phyloP scores from a whole-genome alignment of 2,888 invertebrate species.

The Linnaemya tessellans region DNA sequence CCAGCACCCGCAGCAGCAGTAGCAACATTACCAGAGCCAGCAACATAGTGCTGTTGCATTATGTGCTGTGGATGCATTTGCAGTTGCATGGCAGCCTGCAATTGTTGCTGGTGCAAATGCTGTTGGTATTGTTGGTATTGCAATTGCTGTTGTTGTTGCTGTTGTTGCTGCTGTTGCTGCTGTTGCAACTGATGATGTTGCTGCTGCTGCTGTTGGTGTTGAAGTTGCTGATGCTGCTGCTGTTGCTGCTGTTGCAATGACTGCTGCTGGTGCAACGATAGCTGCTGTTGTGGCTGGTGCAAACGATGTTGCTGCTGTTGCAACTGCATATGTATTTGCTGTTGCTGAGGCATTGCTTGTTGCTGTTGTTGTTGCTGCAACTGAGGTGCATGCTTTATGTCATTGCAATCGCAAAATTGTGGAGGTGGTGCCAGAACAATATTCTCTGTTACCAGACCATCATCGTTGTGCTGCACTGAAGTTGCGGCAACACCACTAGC shows the following conservation, averaged over 20 bases:
- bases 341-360: constrained; percentile 74
- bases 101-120: constrained; percentile 75
- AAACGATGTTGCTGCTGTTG: constrained; percentile 75
- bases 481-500: constrained; percentile 77
- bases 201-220: constrained; percentile 75
- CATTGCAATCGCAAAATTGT: constrained; percentile 92
- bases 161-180: constrained; percentile 75
- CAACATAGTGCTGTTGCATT: constrained; percentile 76
- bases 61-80: constrained; percentile 70
- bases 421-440: constrained; percentile 93
- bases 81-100: constrained; percentile 64
- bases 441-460: constrained; percentile 83
- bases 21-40: constrained; percentile 73
- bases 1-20: constrained; percentile 76
- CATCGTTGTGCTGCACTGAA: constrained; percentile 72
- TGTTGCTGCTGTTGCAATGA: constrained; percentile 75
- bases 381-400: constrained; percentile 83
- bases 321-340: constrained; percentile 65
- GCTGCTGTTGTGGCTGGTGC: constrained; percentile 74
- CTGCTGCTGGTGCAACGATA: constrained; percentile 75
- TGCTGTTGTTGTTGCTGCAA: constrained; percentile 75
- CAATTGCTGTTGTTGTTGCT: constrained; percentile 72
- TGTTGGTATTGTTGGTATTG: constrained; percentile 67
- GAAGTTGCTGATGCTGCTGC: constrained; percentile 76
- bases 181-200: constrained; percentile 75